Base-by-base conservation (phyloP, 2,888 invertebrate genomes). In the Silvanus unidentatus region DNA sequence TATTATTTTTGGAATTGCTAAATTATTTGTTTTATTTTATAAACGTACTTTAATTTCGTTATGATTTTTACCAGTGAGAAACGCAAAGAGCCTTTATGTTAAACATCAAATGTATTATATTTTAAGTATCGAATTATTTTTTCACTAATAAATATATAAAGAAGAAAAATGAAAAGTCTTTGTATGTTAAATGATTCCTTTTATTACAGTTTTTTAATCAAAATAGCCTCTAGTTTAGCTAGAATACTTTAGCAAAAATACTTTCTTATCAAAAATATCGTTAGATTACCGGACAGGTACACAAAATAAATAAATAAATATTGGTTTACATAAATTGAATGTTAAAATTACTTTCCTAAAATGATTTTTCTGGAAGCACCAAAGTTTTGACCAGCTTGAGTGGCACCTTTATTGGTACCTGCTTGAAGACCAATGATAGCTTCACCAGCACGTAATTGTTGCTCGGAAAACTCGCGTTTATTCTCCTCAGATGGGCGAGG, bases 401-500 rank as follows among this genome's bases (percentile, higher is more conserved):
- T 84, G 8, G 92, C 91, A 10, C 86, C 81, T 60, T 86, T 86
- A 73, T 93, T 93, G 54, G 82, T 82, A 30, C 94, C 93, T 39
- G 89, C 90, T 72, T 94, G 93, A 2, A 93, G 78, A 13, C 89
- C 88, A 58, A 93, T 93, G 30, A 93, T 44, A 11, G 81, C 77
- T 61, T 92, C 84, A 1, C 92, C 89, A 15, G 92, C 91, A 28
- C 87, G 76, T 41, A 94, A 75, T 53, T 88, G 86, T 54, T 88
- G 85, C 57, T 89, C 87, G 44, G 84, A 81, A 75, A 88, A 93
- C 40, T 87, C 83, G 3, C 91, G 78, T 42, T 78, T 78, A 73
- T 91, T 87, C 65, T 89, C 89, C 60, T 92, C 91, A 4, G 91
- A 78, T 37, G 94, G 94, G 64, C 79, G 82, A 1, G 94, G 93